phyloP scores from a whole-genome alignment of 2,113 vertebrate genomes.

The Phylloscopus trochilus region DNA sequence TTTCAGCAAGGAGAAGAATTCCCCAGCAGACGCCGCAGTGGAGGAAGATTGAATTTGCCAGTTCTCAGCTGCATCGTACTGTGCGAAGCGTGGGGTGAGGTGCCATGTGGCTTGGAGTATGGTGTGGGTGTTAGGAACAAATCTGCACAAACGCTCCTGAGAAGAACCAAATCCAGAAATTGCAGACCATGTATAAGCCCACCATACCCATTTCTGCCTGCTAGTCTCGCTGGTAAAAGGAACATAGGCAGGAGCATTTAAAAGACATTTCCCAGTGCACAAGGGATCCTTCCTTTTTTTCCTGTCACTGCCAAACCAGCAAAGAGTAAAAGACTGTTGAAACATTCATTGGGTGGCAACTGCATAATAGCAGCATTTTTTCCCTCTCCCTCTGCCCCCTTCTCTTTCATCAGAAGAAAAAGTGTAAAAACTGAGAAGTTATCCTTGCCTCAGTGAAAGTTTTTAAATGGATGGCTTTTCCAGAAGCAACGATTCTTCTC shows the following conservation, averaged over 20 bases:
- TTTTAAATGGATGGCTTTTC: constrained; percentile 66
- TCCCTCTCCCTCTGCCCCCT: not conserved
- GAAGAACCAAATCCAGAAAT: not conserved
- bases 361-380: constrained; percentile 11
- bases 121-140: not conserved
- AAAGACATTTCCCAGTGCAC: constrained; percentile 18
- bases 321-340: constrained; percentile 35
- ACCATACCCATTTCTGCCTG: not conserved
- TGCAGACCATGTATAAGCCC: not conserved
- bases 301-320: not conserved
- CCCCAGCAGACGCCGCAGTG: not conserved
- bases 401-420: constrained; percentile 36
- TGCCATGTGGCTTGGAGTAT: constrained; percentile 12
- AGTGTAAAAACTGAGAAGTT: constrained; percentile 52
- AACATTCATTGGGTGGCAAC: not conserved
- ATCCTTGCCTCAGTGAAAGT: constrained; percentile 13
- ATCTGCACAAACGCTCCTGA: not conserved
- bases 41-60: constrained; percentile 14
- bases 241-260: not conserved
- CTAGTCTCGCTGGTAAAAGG: not conserved
- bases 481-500: constrained; percentile 39
- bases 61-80: constrained; percentile 22
- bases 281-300: constrained; percentile 32
- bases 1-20: not conserved
- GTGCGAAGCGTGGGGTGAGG: not conserved